Conservation (phyloP, 2,113 vertebrate genomes). For the Callithrix jacchus region DNA sequence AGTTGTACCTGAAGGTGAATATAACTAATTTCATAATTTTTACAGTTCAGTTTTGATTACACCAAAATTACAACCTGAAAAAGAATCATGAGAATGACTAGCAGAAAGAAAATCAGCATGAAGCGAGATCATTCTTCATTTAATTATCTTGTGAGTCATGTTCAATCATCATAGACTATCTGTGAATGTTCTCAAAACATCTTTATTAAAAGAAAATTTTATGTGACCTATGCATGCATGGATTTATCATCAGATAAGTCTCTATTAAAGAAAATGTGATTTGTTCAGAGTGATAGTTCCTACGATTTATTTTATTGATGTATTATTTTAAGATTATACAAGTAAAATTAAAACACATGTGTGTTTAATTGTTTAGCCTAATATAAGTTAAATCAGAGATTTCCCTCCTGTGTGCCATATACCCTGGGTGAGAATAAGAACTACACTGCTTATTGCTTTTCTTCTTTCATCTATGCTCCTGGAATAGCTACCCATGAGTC, state of each 20-base stretch:
- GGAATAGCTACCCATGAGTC: slow-evolving; percentile 56
- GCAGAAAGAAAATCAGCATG: not conserved
- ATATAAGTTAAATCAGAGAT: not conserved
- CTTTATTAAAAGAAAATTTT: not conserved
- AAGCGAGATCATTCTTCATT: not conserved
- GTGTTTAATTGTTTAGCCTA: slow-evolving; percentile 22
- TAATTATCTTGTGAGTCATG: slow-evolving; percentile 21
- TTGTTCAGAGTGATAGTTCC: not conserved
- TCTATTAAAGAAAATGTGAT: not conserved
- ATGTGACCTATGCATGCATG: not conserved
- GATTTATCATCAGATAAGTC: not conserved
- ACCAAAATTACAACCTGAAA: slow-evolving; percentile 41
- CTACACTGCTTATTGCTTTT: not conserved
- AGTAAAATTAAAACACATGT: not conserved
- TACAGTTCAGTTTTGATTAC: slow-evolving; percentile 44
- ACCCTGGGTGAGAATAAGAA: not conserved
- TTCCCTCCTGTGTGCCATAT: not conserved
- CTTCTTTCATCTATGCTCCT: not conserved
- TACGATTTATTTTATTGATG: not conserved
- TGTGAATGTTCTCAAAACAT: not conserved
- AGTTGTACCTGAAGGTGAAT: slow-evolving; percentile 45
- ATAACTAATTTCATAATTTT: slow-evolving; percentile 29
- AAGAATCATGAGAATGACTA: not conserved
- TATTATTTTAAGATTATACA: not conserved
- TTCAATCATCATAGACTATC: not conserved